Evolutionary conservation across 1,140 invertebrate species (phyloP).

Genomic region (Tribolium castaneum): DNA sequence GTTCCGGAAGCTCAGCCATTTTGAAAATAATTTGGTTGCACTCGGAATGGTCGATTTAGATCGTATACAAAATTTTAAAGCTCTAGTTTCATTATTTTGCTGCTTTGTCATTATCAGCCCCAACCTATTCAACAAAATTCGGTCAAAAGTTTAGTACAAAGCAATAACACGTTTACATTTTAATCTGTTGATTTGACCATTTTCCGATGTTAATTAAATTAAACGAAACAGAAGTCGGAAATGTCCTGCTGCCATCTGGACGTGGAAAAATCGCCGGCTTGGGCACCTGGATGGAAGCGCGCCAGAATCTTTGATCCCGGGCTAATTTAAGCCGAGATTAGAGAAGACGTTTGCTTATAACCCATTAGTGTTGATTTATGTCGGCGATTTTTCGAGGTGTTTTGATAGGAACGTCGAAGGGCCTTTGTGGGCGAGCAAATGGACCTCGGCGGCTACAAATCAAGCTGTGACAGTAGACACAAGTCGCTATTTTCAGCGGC

Average conservation of each 20-base stretch:
- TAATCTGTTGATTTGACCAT: slow-evolving; percentile 14
- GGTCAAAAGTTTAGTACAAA: slow-evolving; percentile 5
- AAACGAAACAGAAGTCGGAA: slow-evolving; percentile 10
- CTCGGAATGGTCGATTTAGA: no score
- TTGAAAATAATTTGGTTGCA: no score
- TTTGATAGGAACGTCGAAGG: not conserved
- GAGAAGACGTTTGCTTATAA: not conserved
- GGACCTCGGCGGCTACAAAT: not conserved
- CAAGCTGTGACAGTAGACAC: slow-evolving; percentile 41
- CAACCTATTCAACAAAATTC: no score
- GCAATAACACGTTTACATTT: not conserved
- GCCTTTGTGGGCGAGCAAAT: slow-evolving; percentile 18
- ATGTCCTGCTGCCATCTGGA: not conserved
- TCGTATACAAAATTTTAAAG: no score
- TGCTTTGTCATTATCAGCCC: no score
- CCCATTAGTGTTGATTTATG: slow-evolving; percentile 13
- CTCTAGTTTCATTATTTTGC: no score
- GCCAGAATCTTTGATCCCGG: not conserved
- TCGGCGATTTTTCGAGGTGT: not conserved
- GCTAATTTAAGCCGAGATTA: not conserved
- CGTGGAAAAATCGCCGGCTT: no score
- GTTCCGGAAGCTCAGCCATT: no score
- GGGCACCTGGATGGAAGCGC: not conserved
- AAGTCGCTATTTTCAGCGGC: slow-evolving; percentile 51
- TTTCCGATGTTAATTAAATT: slow-evolving; percentile 20